phyloP scores from a whole-genome alignment of 2,888 invertebrate genomes.

The Disparrhopalites patrizii region DNA sequence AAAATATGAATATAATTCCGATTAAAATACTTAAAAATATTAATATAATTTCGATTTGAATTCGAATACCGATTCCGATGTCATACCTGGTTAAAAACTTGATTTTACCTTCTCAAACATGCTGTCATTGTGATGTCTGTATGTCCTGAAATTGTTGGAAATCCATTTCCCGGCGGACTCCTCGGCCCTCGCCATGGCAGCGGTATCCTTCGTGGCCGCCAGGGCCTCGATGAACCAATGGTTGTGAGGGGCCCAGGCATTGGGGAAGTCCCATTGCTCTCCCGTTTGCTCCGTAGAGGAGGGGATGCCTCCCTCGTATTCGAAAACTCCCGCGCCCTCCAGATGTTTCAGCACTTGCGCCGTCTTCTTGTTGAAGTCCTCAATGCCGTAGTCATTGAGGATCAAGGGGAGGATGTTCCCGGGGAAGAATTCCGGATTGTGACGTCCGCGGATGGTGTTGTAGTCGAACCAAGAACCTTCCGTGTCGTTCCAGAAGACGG shows the following conservation, averaged over 20 bases:
- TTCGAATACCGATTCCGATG: no score
- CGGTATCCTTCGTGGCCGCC: slow-evolving; percentile 62
- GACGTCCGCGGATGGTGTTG: slow-evolving; percentile 60
- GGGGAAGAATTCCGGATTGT: slow-evolving; percentile 65
- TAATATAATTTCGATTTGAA: no score
- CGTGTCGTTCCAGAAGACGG: slow-evolving; percentile 69
- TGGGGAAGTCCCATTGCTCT: slow-evolving; percentile 25
- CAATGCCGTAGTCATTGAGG: slow-evolving; percentile 55
- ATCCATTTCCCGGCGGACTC: slow-evolving; percentile 78
- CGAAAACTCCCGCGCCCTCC: slow-evolving; percentile 61
- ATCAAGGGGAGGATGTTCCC: slow-evolving; percentile 72
- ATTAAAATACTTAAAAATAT: no score
- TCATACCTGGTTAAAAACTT: no score
- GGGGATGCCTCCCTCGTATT: slow-evolving; percentile 9
- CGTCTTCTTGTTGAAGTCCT: neutral
- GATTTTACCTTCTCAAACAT: slow-evolving; percentile 80
- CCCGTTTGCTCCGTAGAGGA: slow-evolving; percentile 36
- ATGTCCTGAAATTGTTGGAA: slow-evolving; percentile 69
- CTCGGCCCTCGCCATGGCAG: slow-evolving; percentile 64
- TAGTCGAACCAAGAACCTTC: slow-evolving; percentile 78
- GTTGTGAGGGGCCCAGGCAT: slow-evolving; percentile 81
- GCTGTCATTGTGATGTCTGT: slow-evolving; percentile 57
- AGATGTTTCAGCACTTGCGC: slow-evolving; percentile 63
- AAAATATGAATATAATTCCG: no score
- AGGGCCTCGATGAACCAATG: slow-evolving; percentile 76